phyloP scores from a whole-genome alignment of 1,140 invertebrate genomes.

The Tetraneura akinire region DNA sequence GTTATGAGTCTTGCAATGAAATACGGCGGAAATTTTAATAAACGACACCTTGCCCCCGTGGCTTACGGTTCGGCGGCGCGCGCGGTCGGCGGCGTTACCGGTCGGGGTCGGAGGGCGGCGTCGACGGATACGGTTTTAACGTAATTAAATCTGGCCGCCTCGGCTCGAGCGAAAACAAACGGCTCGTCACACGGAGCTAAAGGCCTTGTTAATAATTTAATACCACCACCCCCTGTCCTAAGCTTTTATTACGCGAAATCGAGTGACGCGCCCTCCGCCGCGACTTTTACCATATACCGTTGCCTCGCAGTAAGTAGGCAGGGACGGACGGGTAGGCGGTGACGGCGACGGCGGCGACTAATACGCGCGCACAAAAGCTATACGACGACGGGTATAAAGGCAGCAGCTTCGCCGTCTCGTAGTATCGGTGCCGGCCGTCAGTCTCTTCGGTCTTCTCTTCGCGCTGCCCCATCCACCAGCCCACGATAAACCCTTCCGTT shows the following conservation, averaged over 20 bases:
- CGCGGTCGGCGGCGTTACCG: no score
- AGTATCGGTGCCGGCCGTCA: neutral
- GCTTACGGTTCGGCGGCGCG: constrained; percentile 7
- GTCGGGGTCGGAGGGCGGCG: neutral
- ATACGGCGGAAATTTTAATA: constrained; percentile 46
- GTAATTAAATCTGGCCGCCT: constrained; percentile 45
- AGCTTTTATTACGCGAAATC: constrained; percentile 30
- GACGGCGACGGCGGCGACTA: no score
- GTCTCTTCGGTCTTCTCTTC: no score
- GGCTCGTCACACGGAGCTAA: constrained; percentile 45
- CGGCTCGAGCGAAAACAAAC: constrained; percentile 45
- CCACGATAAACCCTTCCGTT: no score
- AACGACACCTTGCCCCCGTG: constrained; percentile 28
- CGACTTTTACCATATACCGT: neutral
- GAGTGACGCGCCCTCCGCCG: constrained; percentile 22
- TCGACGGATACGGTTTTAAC: constrained; percentile 37
- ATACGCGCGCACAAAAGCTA: constrained; percentile 10
- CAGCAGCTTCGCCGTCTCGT: neutral
- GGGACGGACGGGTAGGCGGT: neutral
- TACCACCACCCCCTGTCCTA: neutral
- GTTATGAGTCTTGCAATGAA: constrained; percentile 23
- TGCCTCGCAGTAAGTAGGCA: neutral
- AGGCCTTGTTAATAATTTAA: constrained; percentile 51
- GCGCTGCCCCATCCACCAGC: no score
- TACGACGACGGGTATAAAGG: neutral